Evolutionary conservation across 2,888 invertebrate species (phyloP).

Genomic region (Alloscopus bannaensis): DNA sequence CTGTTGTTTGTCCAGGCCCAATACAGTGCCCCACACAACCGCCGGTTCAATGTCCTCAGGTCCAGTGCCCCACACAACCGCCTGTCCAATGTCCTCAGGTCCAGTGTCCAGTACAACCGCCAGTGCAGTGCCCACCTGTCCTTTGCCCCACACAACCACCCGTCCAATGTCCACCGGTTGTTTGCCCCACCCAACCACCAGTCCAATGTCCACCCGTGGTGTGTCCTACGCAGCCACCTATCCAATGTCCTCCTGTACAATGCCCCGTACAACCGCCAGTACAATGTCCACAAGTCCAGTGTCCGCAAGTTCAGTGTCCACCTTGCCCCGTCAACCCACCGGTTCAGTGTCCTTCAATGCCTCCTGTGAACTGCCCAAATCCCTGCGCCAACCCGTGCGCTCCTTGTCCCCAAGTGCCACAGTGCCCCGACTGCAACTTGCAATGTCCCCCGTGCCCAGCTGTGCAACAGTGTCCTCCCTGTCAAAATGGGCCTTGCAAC

Average conservation of each 20-base stretch:
- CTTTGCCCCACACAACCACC: constrained; percentile 10
- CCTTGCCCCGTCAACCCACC: not conserved
- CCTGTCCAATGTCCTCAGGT: constrained; percentile 1
- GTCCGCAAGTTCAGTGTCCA: not conserved
- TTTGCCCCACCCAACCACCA: not conserved
- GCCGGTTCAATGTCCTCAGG: not conserved
- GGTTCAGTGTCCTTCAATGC: not conserved
- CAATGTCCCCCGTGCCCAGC: constrained; percentile 38
- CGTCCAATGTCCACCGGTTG: not conserved
- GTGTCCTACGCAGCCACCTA: not conserved
- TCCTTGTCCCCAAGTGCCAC: constrained; percentile 26
- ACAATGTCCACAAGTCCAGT: constrained; percentile 12
- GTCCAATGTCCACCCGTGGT: too few species aligned
- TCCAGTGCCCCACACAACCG: constrained; percentile 10
- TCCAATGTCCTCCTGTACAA: constrained; percentile 17
- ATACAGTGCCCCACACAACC: constrained; percentile 28
- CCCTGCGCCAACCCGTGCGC: constrained; percentile 34
- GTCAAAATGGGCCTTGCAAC: constrained; percentile 34
- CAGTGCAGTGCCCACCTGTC: not conserved
- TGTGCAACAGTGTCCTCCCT: constrained; percentile 30
- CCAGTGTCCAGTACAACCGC: constrained; percentile 9
- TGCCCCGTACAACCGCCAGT: not conserved
- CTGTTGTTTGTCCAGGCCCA: constrained; percentile 41
- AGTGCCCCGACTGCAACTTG: constrained; percentile 30
- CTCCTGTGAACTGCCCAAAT: not conserved